Conservation (phyloP, 2,888 invertebrate genomes). For the Zeuzera pyrina region DNA sequence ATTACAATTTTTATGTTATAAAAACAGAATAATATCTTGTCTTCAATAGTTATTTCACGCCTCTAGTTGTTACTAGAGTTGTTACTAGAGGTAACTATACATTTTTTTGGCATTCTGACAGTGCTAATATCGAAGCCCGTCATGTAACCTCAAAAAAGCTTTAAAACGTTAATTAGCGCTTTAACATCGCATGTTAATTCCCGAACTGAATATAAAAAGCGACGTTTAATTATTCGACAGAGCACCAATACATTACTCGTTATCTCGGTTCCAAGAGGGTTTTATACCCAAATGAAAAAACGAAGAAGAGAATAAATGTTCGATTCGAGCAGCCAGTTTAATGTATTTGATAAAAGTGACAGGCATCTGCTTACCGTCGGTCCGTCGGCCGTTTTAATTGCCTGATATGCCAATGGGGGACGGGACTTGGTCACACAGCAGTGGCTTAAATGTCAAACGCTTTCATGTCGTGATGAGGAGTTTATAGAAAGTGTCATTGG, state of each 20-base stretch:
- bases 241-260: slow-evolving; percentile 60
- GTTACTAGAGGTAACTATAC: too few species aligned
- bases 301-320: slow-evolving; percentile 51
- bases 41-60: too few species aligned
- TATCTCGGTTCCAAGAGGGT: slow-evolving; percentile 53
- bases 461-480: slow-evolving; percentile 21
- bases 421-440: slow-evolving; percentile 22
- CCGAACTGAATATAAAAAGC: slow-evolving; percentile 28
- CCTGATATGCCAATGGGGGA: slow-evolving; percentile 53
- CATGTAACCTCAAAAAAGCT: slow-evolving; percentile 18
- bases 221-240: slow-evolving; percentile 61
- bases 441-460: slow-evolving; percentile 41
- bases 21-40: too few species aligned
- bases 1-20: too few species aligned
- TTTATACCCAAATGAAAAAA: slow-evolving; percentile 41
- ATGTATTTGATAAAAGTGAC: slow-evolving; percentile 71
- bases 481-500: slow-evolving; percentile 17
- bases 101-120: too few species aligned
- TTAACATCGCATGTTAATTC: slow-evolving; percentile 36
- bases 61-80: too few species aligned
- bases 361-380: slow-evolving; percentile 64
- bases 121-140: slow-evolving; percentile 7
- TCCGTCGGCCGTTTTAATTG: slow-evolving; percentile 57
- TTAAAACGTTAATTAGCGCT: slow-evolving; percentile 45
- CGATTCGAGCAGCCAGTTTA: slow-evolving; percentile 60